These are phyloP conservation scores for Bombus turneri DNA, from an alignment of 1,140 invertebrate genomes.

Conservation along the genomic window DNA sequence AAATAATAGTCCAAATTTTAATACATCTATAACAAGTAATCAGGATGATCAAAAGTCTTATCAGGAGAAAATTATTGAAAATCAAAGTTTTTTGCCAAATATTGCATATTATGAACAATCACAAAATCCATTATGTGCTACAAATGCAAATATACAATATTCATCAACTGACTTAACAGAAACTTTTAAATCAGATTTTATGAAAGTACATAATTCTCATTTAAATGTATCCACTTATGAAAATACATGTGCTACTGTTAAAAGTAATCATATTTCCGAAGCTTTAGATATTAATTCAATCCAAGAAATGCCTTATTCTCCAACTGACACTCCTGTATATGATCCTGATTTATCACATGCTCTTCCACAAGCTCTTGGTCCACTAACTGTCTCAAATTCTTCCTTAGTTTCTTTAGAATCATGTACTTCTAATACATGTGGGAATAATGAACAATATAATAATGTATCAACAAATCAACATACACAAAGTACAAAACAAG, in stretches of 20 bases:
- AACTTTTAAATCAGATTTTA: constrained; percentile 22
- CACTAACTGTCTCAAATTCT: constrained; percentile 2
- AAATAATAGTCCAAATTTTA: constrained; percentile 39
- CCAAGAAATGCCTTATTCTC: constrained; percentile 71
- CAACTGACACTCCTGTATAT: constrained; percentile 65
- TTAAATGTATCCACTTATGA: neutral
- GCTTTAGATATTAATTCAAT: constrained; percentile 6
- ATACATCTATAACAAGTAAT: constrained; percentile 3
- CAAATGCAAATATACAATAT: constrained; percentile 60
- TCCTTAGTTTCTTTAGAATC: constrained; percentile 13
- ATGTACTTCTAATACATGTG: neutral
- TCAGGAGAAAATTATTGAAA: constrained; percentile 40
- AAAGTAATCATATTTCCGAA: neutral
- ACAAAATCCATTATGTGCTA: constrained; percentile 14
- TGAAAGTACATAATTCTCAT: constrained; percentile 25
- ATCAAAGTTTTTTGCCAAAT: constrained; percentile 31
- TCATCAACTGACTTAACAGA: constrained; percentile 59
- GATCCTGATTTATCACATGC: constrained; percentile 36
- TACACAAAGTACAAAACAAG: neutral
- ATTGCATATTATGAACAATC: neutral
- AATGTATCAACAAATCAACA: neutral
- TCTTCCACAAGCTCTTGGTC: constrained; percentile 31
- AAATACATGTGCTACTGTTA: neutral
- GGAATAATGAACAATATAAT: constrained; percentile 21
- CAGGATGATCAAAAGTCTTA: constrained; percentile 24